Evolutionary conservation across 2,797 vertebrate genomes (phyloP).

Genomic region (Lutjanus campechanus): DNA sequence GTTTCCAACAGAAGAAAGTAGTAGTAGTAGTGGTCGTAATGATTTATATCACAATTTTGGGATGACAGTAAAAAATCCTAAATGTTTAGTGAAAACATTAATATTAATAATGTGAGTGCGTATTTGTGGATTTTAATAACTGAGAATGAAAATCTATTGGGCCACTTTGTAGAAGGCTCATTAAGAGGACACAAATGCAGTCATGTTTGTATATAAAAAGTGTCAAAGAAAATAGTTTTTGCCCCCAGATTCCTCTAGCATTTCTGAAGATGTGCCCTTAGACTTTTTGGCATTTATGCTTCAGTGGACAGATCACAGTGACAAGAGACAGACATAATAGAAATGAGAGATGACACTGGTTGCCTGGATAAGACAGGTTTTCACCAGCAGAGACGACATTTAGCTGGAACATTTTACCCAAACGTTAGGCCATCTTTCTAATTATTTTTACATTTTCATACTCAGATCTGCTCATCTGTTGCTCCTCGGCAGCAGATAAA

Average conservation of each 20-base stretch:
- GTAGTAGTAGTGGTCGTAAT: too few species aligned
- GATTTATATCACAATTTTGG: too few species aligned
- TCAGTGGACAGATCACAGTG: conserved; percentile 30
- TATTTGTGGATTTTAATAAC: too few species aligned
- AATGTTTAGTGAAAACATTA: too few species aligned
- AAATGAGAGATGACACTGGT: conserved; percentile 12
- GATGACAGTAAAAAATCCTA: too few species aligned
- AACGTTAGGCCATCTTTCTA: background rate
- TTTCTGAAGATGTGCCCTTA: background rate
- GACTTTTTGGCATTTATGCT: conserved; percentile 44
- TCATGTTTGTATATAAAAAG: background rate
- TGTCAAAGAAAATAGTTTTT: background rate
- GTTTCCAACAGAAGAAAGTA: background rate
- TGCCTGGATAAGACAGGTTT: conserved; percentile 1
- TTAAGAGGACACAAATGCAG: background rate
- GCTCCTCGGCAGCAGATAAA: background rate
- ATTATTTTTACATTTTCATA: background rate
- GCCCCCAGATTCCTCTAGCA: background rate
- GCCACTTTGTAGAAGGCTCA: background rate
- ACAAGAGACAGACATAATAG: conserved; percentile 13
- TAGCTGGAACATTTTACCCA: conserved; percentile 16
- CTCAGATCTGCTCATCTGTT: background rate
- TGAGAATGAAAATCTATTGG: too few species aligned
- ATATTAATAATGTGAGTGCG: too few species aligned
- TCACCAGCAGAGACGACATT: conserved; percentile 16